Evolutionary conservation across 1,140 invertebrate species (phyloP), one percentile per base, ranked within the genome.

Genomic region (Drosophila parvula): DNA sequence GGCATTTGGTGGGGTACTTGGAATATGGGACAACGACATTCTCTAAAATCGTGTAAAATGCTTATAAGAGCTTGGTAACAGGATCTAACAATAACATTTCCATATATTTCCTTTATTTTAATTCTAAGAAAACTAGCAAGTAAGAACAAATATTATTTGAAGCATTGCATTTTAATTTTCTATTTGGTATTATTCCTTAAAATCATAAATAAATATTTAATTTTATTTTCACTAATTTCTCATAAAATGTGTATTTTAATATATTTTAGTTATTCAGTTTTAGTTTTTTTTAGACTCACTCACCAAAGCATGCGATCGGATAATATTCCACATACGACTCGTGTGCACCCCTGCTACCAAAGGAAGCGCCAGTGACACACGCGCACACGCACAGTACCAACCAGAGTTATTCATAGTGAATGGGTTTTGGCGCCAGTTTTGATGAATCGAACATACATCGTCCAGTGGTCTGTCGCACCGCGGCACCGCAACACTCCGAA

Each of bases 351-450:
- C 48, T 14, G 16, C 16, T n/a, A 55, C 18, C 36, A 40, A 30
- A 30, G 16, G 28, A 9, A 36, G 10, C 59, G 27, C 14, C 10
- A 41, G 28, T 18, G 14, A 65, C 16, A 45, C n/a, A 63, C 18
- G 27, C 14, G 41, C 30, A 68, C 63, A 44, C 51, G 22, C 53
- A n/a, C 32, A 55, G 16, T 50, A 38, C 30, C 32, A 22, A 27
- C 9, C 22, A 27, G 28, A 56, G 30, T 41, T 32, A 63, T 45
- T 74, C 41, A 70, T 59, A 67, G 50, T 78, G 27, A 38, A 50
- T 78, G 58, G 57, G 79, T 83, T 86, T 86, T 88, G 82, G 83
- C 82, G 83, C 76, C 77, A 78, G 64, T 88, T 89, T 80, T 71
- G 70, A 80, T 83, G 74, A 83, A 83, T 74, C 57, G 51, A 44